phyloP scores from a whole-genome alignment of 2,113 vertebrate species.

The Pogonocichla stellata region DNA sequence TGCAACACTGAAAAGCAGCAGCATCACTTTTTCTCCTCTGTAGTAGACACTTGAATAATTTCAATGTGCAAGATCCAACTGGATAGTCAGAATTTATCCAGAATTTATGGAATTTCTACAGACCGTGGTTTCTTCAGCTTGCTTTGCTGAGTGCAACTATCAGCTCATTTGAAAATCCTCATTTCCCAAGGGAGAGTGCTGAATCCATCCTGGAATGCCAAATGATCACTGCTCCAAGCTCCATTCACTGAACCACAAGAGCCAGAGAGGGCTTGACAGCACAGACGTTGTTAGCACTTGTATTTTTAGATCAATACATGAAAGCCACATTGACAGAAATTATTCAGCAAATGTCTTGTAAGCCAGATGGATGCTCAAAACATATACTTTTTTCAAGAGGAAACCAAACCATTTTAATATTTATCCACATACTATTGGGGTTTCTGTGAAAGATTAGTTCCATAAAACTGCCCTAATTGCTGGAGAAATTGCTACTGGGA shows the following conservation, averaged over 20 bases:
- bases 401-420: conserved; percentile 30
- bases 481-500: not conserved
- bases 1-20: not conserved
- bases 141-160: not conserved
- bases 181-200: not conserved
- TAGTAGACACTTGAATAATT: not conserved
- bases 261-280: conserved; percentile 27
- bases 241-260: not conserved
- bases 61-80: not conserved
- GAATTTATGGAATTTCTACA: not conserved
- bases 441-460: not conserved
- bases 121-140: not conserved
- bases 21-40: not conserved
- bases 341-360: conserved; percentile 44
- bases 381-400: conserved; percentile 44
- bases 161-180: conserved; percentile 14
- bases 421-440: not conserved
- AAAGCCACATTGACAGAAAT: conserved; percentile 65
- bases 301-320: conserved; percentile 55
- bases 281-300: conserved; percentile 35
- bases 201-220: not conserved
- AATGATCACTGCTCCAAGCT: not conserved
- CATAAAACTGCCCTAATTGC: not conserved
- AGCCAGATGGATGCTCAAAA: conserved; percentile 61
- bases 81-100: not conserved